Evolutionary conservation across 2,797 vertebrate genomes (phyloP).

Genomic region (Poeciliopsis gracilis): DNA sequence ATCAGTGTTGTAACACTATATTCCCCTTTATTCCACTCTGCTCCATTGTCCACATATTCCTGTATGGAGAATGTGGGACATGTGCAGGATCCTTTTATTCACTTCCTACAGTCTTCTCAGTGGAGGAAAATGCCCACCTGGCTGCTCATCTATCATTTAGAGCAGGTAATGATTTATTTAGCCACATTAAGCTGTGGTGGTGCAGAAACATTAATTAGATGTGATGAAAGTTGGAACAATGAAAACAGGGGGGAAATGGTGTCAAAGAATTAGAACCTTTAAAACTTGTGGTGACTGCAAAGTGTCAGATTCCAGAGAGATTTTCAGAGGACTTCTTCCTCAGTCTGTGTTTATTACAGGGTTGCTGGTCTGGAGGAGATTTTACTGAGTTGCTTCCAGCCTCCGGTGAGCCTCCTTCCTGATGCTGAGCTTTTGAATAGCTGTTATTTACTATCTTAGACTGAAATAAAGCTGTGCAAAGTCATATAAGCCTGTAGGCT

Average conservation of each 20-base stretch:
- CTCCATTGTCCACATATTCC: too few species aligned
- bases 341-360: background rate
- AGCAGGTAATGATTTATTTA: background rate
- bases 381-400: background rate
- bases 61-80: too few species aligned
- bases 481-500: background rate
- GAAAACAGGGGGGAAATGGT: background rate
- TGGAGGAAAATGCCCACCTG: too few species aligned
- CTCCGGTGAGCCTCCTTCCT: background rate
- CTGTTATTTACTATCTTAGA: background rate
- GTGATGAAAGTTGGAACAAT: background rate
- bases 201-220: background rate
- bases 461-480: conserved; percentile 1
- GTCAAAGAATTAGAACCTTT: background rate
- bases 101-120: too few species aligned
- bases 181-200: background rate
- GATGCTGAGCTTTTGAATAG: background rate
- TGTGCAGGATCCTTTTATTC: too few species aligned
- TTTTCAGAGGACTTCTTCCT: background rate
- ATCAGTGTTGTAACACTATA: background rate
- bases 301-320: background rate
- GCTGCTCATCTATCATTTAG: background rate
- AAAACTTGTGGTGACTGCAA: background rate
- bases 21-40: background rate
- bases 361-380: background rate